Evolutionary conservation across 2,888 invertebrate species (phyloP).

Genomic region (Halictus ligatus): DNA sequence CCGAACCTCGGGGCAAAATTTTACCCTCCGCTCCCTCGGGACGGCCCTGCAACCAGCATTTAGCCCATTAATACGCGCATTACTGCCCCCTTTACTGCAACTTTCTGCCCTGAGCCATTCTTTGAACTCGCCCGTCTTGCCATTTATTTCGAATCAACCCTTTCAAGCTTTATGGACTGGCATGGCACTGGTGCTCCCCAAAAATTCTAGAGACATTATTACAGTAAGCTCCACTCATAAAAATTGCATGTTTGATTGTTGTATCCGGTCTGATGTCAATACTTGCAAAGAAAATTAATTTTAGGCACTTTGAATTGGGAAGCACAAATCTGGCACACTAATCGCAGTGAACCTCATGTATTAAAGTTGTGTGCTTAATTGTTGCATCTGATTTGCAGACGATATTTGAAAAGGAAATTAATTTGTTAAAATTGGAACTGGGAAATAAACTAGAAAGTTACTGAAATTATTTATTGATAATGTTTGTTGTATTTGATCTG

Average conservation of each 20-base stretch:
- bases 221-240: not conserved
- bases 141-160: constrained; percentile 23
- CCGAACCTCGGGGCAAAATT: constrained; percentile 75
- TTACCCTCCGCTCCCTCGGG: constrained; percentile 73
- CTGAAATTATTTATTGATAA: too few relatives aligned
- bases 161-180: not conserved
- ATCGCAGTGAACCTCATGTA: too few relatives aligned
- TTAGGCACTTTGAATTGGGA: too few relatives aligned
- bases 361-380: too few relatives aligned
- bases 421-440: too few relatives aligned
- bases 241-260: not conserved
- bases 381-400: too few relatives aligned
- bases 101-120: constrained; percentile 45
- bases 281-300: too few relatives aligned
- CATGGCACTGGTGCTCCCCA: not conserved
- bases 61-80: constrained; percentile 77
- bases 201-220: not conserved
- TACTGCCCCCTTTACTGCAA: constrained; percentile 52
- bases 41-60: constrained; percentile 73
- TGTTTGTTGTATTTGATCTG: not conserved
- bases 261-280: not conserved
- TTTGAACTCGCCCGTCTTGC: constrained; percentile 41
- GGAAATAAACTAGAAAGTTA: too few relatives aligned
- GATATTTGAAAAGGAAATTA: too few relatives aligned
- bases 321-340: too few relatives aligned